Evolutionary conservation across 2,888 invertebrate genomes (phyloP).

Genomic region (Thelaira solivaga): DNA sequence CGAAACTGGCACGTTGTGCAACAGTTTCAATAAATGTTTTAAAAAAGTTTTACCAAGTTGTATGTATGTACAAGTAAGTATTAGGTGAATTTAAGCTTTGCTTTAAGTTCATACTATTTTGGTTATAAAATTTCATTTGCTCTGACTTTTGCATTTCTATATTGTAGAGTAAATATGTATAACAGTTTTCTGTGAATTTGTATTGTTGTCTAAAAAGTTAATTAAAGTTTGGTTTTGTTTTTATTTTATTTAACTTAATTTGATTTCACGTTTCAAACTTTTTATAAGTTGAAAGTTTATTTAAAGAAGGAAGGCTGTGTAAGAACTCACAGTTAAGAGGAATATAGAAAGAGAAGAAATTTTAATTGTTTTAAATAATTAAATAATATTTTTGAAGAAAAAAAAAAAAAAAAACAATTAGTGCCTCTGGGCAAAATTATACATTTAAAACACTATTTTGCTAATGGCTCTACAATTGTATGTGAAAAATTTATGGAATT

Average conservation of each 20-base stretch:
- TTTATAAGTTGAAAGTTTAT: background rate
- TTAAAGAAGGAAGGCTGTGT: background rate
- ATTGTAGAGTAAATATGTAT: background rate
- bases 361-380: conserved; percentile 28
- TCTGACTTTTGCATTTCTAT: background rate
- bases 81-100: background rate
- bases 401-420: too few species aligned
- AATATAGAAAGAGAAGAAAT: background rate
- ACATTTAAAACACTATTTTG: too few species aligned
- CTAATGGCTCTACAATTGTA: too few species aligned
- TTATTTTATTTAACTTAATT: conserved; percentile 44
- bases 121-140: background rate
- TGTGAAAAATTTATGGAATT: too few species aligned
- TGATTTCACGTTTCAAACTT: conserved; percentile 20
- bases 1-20: conserved; percentile 54
- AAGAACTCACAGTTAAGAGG: background rate
- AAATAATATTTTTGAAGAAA: conserved; percentile 23
- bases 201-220: conserved; percentile 40
- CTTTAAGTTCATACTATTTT: conserved; percentile 22
- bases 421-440: too few species aligned
- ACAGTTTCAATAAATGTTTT: conserved; percentile 44
- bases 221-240: conserved; percentile 41
- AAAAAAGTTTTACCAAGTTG: conserved; percentile 21
- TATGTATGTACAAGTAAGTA: background rate
- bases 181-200: background rate